A percentile compares a stretch with the other conserved stretches of the same genome.
Conservation (phyloP, 2,113 vertebrate species). For the Athene cunicularia region DNA sequence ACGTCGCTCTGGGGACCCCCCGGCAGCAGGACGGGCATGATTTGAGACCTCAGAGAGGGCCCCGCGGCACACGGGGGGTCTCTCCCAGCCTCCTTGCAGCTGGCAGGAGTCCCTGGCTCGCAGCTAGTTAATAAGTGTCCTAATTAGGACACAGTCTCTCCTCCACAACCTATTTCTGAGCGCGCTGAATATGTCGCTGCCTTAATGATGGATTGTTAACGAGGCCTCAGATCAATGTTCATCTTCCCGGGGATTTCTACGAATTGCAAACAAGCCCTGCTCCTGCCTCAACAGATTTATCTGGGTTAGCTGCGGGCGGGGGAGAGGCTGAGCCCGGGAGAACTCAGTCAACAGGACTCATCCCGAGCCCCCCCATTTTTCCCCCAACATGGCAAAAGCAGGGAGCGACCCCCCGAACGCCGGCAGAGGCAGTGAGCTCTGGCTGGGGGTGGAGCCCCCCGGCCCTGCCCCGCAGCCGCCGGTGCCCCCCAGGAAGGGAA, state of each 20-base stretch:
- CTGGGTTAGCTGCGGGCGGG: background rate
- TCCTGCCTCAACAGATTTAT: conserved; percentile 4
- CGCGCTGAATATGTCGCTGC: background rate
- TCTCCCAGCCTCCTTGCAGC: background rate
- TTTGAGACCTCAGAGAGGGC: background rate
- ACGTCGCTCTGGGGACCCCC: fast-evolving
- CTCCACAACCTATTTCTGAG: conserved; percentile 48
- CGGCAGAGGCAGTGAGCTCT: fast-evolving
- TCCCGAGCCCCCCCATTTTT: background rate
- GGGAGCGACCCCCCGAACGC: fast-evolving
- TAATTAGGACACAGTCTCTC: conserved; percentile 48
- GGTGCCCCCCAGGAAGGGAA: background rate
- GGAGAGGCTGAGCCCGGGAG: background rate
- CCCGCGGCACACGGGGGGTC: background rate
- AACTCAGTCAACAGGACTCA: background rate
- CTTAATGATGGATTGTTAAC: conserved; percentile 54
- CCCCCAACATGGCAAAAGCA: fast-evolving
- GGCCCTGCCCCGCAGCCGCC: background rate
- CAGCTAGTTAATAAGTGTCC: conserved; percentile 42
- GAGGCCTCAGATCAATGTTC: conserved; percentile 50
- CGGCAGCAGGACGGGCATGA: background rate
- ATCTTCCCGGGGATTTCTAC: conserved; percentile 56
- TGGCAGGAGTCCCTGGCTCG: conserved; percentile 19
- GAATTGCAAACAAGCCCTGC: conserved; percentile 25
- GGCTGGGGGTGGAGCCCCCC: too few species aligned